Evolutionary conservation across 2,797 vertebrate genomes (phyloP).

Genomic region (Poecilia picta): DNA sequence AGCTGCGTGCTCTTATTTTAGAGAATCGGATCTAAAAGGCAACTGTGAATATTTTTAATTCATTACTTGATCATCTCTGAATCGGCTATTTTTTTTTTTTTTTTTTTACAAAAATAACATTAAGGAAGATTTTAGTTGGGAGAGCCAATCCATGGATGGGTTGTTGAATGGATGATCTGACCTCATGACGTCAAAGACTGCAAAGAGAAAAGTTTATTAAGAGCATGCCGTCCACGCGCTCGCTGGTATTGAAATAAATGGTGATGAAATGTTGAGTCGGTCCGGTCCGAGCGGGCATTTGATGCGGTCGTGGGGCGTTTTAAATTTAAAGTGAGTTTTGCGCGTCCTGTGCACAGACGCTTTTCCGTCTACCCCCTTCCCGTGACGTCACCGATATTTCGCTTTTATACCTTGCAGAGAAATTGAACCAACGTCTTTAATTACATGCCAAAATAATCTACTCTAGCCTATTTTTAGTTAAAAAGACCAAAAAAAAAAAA

Average conservation of each 20-base stretch:
- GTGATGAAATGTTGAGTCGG: background rate
- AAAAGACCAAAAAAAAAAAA: background rate
- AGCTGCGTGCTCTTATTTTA: background rate
- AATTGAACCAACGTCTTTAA: background rate
- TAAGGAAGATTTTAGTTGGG: background rate
- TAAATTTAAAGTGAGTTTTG: background rate
- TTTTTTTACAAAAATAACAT: background rate
- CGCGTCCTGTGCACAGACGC: slow-evolving; percentile 45
- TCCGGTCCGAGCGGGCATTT: slow-evolving; percentile 3
- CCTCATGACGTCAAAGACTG: background rate
- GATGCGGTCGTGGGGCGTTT: slow-evolving; percentile 32
- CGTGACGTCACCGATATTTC: slow-evolving; percentile 73
- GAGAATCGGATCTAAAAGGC: background rate
- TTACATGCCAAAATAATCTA: background rate
- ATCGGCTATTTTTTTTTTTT: background rate
- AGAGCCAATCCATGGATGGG: background rate
- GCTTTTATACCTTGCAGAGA: background rate
- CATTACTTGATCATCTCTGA: background rate
- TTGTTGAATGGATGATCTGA: background rate
- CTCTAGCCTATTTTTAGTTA: background rate
- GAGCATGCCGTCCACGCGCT: slow-evolving; percentile 10
- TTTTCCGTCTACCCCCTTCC: slow-evolving; percentile 30
- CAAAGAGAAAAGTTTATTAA: background rate
- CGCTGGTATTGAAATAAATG: background rate
- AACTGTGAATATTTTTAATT: background rate